Percentiles rank a stretch among this genome's conserved stretches.
These are phyloP conservation scores for Siniperca undulata DNA, from an alignment of 2,797 vertebrate genomes.

Conservation along the genomic window DNA sequence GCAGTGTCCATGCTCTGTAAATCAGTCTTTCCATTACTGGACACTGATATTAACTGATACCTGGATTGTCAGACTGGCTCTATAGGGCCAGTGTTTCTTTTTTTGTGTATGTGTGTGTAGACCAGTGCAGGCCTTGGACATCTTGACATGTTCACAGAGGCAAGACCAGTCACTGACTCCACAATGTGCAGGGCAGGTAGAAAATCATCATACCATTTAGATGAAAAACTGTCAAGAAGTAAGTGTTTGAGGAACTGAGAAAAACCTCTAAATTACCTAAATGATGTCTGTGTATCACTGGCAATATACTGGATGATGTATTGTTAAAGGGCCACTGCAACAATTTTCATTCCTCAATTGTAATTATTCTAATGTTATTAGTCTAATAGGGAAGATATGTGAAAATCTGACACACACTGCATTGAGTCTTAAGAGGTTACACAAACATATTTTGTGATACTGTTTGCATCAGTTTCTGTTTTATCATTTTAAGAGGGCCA, in stretches of 20 bases:
- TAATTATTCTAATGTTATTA: background rate
- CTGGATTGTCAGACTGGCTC: conserved; percentile 56
- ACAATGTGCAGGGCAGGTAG: conserved; percentile 31
- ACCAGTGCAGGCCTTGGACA: conserved; percentile 30
- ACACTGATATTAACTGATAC: conserved; percentile 71
- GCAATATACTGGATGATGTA: background rate
- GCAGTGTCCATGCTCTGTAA: conserved; percentile 51
- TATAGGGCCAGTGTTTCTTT: conserved; percentile 24
- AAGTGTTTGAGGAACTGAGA: conserved; percentile 35
- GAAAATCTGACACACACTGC: background rate
- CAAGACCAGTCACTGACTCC: conserved; percentile 23
- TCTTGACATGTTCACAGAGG: conserved; percentile 59
- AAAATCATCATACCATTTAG: conserved; percentile 44
- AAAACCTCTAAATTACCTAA: conserved; percentile 29
- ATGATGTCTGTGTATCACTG: conserved; percentile 13
- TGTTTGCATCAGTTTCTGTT: background rate
- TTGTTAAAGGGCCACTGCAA: background rate
- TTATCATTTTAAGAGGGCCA: background rate
- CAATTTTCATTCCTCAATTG: background rate
- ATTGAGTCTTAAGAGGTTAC: background rate
- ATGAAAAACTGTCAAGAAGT: conserved; percentile 47
- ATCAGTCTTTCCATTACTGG: conserved; percentile 68
- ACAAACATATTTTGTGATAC: background rate
- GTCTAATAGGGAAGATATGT: background rate
- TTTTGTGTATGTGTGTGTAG: conserved; percentile 10